Base-by-base conservation (phyloP, 92 coral and sea anemone genomes). In the Diadumene lineata region DNA sequence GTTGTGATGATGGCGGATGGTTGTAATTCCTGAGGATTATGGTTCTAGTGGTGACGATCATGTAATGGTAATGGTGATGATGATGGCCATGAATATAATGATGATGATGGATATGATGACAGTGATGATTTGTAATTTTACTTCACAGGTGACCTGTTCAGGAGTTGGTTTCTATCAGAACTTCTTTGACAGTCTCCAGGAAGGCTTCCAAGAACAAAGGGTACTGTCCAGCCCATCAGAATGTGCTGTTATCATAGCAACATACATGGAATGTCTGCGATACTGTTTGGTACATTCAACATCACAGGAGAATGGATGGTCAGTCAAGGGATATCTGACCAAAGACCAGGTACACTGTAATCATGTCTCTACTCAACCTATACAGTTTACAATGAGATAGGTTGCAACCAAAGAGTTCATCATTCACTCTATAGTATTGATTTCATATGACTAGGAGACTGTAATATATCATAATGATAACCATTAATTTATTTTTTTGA, bases 211-310 rank as follows among this genome's bases (percentile, higher is more conserved):
- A 16, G 85, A 78, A 33, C 80, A 68, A 50, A 83, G 74, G 58
- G 92, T 92, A 34, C 77, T 69, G 51, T 85, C 74, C 62, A 94
- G 97, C 67, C 89, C 85, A 31, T 88, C 90, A 60, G 97, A 94
- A 75, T 75, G 94, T 72, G 90, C 87, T 24, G 94, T 93, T 30
- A 74, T 86, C 22, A 75, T 92, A 75, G 71, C 89, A 57, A 88
- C 96, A 13, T 94, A 92, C 56, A 94, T 94, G 97, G 98, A 94
- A 61, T 94, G 98, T 55, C 77, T 92, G 43, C 74, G 79, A 70
- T 94, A 88, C 34, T 84, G 84, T 17, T 55, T 94, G 43, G 50
- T 87, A 8, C 81, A 68, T 56, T 68, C 79, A 44, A 1, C 62
- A 15, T 43, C 60, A 30, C 75, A 71, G 67, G n/a, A 74, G 66